These are phyloP conservation scores for Zaprionus gabonicus DNA, from an alignment of 1,140 invertebrate genomes.

Conservation along the genomic window DNA sequence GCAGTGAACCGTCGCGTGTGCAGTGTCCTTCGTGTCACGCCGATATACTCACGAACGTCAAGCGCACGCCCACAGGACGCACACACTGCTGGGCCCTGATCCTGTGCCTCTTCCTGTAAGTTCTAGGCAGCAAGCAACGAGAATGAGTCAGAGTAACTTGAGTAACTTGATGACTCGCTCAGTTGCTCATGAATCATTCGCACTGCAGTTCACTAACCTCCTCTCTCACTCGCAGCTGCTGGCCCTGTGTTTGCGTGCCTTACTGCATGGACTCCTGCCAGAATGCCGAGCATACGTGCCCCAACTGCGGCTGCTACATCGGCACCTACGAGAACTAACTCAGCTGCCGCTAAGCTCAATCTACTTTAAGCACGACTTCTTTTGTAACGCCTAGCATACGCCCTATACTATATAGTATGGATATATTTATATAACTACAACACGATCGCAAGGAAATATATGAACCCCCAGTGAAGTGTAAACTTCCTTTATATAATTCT, in stretches of 20 bases:
- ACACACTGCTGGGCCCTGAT: slow-evolving; percentile 87
- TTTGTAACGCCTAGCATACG: slow-evolving; percentile 9
- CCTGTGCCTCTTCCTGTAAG: slow-evolving; percentile 86
- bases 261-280: slow-evolving; percentile 89
- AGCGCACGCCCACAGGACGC: slow-evolving; percentile 85
- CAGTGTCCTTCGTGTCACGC: slow-evolving; percentile 86
- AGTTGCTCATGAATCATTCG: slow-evolving; percentile 23
- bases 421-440: neutral
- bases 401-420: neutral
- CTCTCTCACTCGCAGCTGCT: slow-evolving; percentile 85
- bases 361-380: slow-evolving; percentile 29
- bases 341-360: neutral
- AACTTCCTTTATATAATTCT: neutral
- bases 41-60: slow-evolving; percentile 85
- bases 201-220: neutral
- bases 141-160: neutral
- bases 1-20: slow-evolving; percentile 83
- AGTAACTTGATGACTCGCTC: slow-evolving; percentile 5
- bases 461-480: neutral
- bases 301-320: slow-evolving; percentile 87
- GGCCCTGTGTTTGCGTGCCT: slow-evolving; percentile 87
- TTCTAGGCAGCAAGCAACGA: neutral
- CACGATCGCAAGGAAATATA: neutral
- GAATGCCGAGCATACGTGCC: slow-evolving; percentile 88
- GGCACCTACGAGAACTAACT: slow-evolving; percentile 85